A percentile compares a stretch with the other conserved stretches of the same genome.
Evolutionary conservation across 2,113 vertebrate species (phyloP).

Genomic region (Chaetura pelagica): DNA sequence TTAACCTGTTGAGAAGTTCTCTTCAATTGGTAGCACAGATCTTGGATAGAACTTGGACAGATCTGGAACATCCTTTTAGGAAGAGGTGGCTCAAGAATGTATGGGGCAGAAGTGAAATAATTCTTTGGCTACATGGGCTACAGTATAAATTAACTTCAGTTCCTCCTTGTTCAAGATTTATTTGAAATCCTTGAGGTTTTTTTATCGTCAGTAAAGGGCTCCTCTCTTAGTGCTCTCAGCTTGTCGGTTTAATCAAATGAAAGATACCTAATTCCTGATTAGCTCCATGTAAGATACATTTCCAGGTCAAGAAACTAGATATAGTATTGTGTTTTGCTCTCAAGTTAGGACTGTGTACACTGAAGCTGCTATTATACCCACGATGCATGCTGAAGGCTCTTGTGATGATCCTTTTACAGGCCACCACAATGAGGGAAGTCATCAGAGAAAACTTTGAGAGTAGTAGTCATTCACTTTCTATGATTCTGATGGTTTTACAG

Average conservation of each 20-base stretch:
- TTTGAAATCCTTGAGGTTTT: not conserved
- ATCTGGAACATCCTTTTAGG: not conserved
- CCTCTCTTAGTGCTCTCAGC: not conserved
- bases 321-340: not conserved
- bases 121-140: not conserved
- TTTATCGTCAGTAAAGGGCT: not conserved
- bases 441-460: not conserved
- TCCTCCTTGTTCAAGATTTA: not conserved
- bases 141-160: not conserved
- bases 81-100: not conserved
- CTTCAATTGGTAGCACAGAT: not conserved
- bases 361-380: not conserved
- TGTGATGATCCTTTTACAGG: not conserved
- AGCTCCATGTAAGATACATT: not conserved
- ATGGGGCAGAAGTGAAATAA: not conserved
- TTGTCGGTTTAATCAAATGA: not conserved
- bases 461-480: not conserved
- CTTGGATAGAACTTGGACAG: not conserved
- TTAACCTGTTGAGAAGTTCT: too few relatives aligned
- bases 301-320: not conserved
- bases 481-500: not conserved
- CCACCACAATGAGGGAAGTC: not conserved
- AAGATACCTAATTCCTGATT: not conserved
- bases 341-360: not conserved
- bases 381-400: not conserved